These are phyloP conservation scores for Papilio xuthus DNA, from an alignment of 1,140 invertebrate genomes.

Conservation along the genomic window DNA sequence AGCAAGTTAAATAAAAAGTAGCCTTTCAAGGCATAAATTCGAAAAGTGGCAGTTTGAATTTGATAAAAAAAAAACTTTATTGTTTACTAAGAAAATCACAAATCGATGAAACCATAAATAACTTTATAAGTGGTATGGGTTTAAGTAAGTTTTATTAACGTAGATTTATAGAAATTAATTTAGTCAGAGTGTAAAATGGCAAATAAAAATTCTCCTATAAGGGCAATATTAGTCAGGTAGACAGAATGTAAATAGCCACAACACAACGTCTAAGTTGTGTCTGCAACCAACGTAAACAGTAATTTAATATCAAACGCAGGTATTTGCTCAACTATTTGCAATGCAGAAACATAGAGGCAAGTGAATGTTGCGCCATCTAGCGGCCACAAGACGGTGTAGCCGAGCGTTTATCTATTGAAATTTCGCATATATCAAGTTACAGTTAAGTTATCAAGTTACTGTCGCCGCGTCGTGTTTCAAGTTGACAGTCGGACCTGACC, in stretches of 20 bases:
- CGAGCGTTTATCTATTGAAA: slow-evolving; percentile 22
- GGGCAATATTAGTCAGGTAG: background rate
- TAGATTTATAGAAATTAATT: too few species aligned
- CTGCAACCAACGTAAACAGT: background rate
- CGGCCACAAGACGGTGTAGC: background rate
- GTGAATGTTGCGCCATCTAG: slow-evolving; percentile 14
- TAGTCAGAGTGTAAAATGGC: background rate
- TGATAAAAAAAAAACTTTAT: too few species aligned
- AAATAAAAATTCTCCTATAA: background rate
- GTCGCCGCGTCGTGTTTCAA: slow-evolving; percentile 16
- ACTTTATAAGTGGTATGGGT: too few species aligned
- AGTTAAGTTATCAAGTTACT: slow-evolving; percentile 11
- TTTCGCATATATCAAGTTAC: slow-evolving; percentile 25
- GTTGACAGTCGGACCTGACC: slow-evolving; percentile 1
- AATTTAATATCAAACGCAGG: slow-evolving; percentile 11
- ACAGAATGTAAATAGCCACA: background rate
- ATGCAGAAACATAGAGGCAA: slow-evolving; percentile 18
- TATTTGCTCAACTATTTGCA: slow-evolving; percentile 22
- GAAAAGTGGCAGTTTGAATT: too few species aligned
- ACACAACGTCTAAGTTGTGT: background rate
- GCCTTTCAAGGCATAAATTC: too few species aligned
- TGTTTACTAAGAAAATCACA: too few species aligned
- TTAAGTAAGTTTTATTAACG: too few species aligned
- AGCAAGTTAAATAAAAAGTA: too few species aligned
- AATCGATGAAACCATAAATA: too few species aligned